Percentiles rank a stretch among this genome's conserved stretches.
Evolutionary conservation across 2,888 invertebrate genomes (phyloP).

Genomic region (Heliconius cydno): DNA sequence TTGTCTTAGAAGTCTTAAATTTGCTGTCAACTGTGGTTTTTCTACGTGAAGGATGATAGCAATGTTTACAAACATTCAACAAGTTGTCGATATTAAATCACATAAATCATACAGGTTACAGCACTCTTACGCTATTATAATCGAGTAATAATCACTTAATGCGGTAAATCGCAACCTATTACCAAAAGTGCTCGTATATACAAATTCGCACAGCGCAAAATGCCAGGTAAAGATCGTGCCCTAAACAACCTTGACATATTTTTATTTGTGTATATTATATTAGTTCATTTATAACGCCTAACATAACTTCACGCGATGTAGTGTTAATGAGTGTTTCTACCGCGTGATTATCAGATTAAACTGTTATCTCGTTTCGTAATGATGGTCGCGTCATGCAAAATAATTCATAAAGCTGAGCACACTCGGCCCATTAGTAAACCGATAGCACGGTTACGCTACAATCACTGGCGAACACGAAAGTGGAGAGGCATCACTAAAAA

Average conservation of each 20-base stretch:
- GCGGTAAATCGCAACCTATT: slow-evolving; percentile 10
- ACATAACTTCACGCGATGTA: slow-evolving; percentile 52
- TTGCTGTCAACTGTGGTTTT: slow-evolving; percentile 1
- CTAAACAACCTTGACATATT: slow-evolving; percentile 43
- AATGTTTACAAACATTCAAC: slow-evolving; percentile 70
- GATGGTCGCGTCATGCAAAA: slow-evolving; percentile 62
- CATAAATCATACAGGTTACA: slow-evolving; percentile 20
- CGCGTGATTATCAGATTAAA: slow-evolving; percentile 76
- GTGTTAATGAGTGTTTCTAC: slow-evolving; percentile 77
- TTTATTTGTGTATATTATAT: slow-evolving; percentile 34
- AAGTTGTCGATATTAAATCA: slow-evolving; percentile 55
- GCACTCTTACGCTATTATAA: slow-evolving; percentile 5
- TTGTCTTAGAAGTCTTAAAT: slow-evolving; percentile 1
- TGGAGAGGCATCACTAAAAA: slow-evolving; percentile 27
- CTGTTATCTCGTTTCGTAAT: slow-evolving; percentile 76
- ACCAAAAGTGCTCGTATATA: slow-evolving; percentile 17
- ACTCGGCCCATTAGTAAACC: slow-evolving; percentile 64
- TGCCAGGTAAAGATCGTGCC: slow-evolving; percentile 32
- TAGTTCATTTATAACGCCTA: slow-evolving; percentile 34
- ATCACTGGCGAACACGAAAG: slow-evolving; percentile 37
- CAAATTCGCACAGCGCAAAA: slow-evolving; percentile 27
- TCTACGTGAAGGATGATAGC: slow-evolving; percentile 5
- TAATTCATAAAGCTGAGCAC: slow-evolving; percentile 55
- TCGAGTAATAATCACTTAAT: slow-evolving; percentile 19
- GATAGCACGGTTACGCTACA: slow-evolving; percentile 59